Base-by-base conservation (phyloP, 2,888 invertebrate genomes). In the Endomychus coccineus region DNA sequence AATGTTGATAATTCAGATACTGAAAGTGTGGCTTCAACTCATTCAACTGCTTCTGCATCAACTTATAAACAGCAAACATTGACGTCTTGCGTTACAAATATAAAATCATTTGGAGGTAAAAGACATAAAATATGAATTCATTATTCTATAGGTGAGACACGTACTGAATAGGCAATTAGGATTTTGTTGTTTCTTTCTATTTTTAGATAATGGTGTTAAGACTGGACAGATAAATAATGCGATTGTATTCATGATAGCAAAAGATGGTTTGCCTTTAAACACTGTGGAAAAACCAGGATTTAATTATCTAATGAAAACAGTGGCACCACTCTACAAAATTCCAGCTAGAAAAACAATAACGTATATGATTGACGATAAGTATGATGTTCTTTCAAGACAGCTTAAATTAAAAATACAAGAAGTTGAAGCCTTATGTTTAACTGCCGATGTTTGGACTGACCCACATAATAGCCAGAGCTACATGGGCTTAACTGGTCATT, bases 401-500 rank as follows among this genome's bases (percentile, higher is more conserved):
- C 21, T 31, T 2, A 31, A 21, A 31, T 12, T 21, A 19, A 17
- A 31, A 21, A 17, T 31, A 21, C 21, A 21, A 31, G 31, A 31
- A 31, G 11, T 31, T 19, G 31, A 31, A 21, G 19, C 31, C 17
- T 11, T 29, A 15, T 29, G 10, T 29, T 29, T 29, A 29, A 29
- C 29, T 31, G 14, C 31, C 6, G 31, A 31, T 21, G 21, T 31
- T 21, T 31, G 31, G 31, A 31, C 31, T 3, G 31, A 31, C n/a
- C 11, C 31, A 14, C 31, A 31, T 19, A 19, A 31, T 31, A 5
- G 10, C 21, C 19, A 21, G 21, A 19, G 19, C 31, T 17, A 31
- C 19, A 12, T 31, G 16, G 19, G 31, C 21, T 31, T 31, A 31
- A 31, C 31, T 31, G 31, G 31, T 21, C 31, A 31, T 19, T 31